Evolutionary conservation across 2,888 invertebrate genomes (phyloP).

Genomic region (Alloscopus bannaensis): DNA sequence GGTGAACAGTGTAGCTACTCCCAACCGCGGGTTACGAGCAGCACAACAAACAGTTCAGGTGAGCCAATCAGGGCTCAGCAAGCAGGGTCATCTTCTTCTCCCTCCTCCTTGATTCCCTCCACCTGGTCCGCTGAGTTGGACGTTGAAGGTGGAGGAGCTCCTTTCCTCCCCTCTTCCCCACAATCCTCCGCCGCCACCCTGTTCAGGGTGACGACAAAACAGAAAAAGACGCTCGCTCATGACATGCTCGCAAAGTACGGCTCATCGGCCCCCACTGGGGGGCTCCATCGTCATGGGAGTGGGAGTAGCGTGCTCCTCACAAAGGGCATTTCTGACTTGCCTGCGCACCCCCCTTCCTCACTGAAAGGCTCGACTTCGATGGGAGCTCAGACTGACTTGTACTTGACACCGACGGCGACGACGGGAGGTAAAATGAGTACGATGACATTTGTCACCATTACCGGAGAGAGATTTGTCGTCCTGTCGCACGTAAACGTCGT

Average conservation of each 20-base stretch:
- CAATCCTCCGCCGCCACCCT: neutral
- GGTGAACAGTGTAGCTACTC: conserved; percentile 6
- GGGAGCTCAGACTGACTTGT: conserved; percentile 43
- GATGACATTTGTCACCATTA: too few relatives aligned
- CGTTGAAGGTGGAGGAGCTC: conserved; percentile 16
- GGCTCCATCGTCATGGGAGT: conserved; percentile 24
- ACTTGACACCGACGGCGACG: conserved; percentile 35
- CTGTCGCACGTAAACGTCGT: too few relatives aligned
- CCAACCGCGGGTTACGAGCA: neutral
- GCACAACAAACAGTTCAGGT: conserved; percentile 59
- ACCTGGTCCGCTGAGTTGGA: conserved; percentile 15
- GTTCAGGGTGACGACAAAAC: conserved; percentile 3
- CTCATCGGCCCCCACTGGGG: neutral
- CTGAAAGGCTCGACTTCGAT: conserved; percentile 27
- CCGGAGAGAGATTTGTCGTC: too few relatives aligned
- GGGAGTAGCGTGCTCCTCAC: conserved; percentile 36
- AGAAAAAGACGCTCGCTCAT: conserved; percentile 9
- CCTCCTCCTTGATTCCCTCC: conserved; percentile 45
- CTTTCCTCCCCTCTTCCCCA: neutral
- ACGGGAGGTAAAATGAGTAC: conserved; percentile 48
- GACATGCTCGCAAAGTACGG: neutral
- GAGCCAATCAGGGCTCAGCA: conserved; percentile 53
- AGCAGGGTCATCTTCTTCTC: conserved; percentile 35
- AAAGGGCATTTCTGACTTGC: conserved; percentile 48
- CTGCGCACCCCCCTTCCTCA: conserved; percentile 35